Conservation (phyloP, 1,140 invertebrate genomes). For the Dryas iulia region DNA sequence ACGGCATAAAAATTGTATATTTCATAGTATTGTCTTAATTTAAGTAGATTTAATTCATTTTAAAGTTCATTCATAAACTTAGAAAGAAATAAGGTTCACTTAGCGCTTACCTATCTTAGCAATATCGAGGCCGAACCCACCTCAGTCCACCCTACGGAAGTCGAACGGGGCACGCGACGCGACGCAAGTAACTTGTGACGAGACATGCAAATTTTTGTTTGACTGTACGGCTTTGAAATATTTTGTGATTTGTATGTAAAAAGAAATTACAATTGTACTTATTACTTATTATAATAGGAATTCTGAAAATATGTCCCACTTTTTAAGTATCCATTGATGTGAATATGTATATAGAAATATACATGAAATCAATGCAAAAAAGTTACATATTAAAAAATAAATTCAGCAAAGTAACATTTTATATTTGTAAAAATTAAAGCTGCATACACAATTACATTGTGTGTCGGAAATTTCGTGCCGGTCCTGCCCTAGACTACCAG, state of each 20-base stretch:
- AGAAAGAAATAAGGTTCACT: slow-evolving; percentile 10
- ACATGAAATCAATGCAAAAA: no score
- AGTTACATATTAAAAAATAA: no score
- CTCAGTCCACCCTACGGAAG: slow-evolving; percentile 51
- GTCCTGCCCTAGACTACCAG: background rate
- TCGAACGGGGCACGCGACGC: slow-evolving; percentile 60
- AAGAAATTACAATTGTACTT: no score
- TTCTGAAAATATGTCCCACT: no score
- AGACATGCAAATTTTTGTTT: slow-evolving; percentile 75
- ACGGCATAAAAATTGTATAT: no score
- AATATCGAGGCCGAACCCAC: slow-evolving; percentile 53
- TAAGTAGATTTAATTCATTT: background rate
- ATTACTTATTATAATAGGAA: no score
- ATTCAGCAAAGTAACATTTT: no score
- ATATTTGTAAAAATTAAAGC: background rate
- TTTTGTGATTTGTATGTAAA: no score
- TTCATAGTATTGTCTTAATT: no score
- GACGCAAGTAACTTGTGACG: slow-evolving; percentile 61
- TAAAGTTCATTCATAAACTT: background rate
- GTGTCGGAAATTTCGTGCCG: background rate
- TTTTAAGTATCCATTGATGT: no score
- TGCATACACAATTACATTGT: background rate
- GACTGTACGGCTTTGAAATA: background rate
- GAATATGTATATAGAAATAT: no score
- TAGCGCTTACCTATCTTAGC: background rate